Evolutionary conservation across 2,888 invertebrate genomes (phyloP).

Genomic region (Cerceris rybyensis): DNA sequence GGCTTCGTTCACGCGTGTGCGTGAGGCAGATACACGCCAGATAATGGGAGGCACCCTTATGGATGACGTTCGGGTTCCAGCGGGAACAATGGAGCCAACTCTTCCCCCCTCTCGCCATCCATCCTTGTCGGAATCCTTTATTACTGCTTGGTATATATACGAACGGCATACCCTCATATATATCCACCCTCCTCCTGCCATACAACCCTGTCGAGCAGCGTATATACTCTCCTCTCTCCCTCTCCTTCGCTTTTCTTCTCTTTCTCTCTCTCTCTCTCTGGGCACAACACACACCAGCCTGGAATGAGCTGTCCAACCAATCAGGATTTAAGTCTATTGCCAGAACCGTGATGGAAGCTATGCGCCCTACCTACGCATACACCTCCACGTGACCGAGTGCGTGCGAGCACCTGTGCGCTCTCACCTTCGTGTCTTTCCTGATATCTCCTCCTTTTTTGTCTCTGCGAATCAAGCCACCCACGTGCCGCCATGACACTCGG

Average conservation of each 20-base stretch:
- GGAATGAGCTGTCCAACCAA: conserved; percentile 78
- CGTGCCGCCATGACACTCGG: not conserved
- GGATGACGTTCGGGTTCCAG: conserved; percentile 77
- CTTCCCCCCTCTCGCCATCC: conserved; percentile 68
- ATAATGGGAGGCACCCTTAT: conserved; percentile 80
- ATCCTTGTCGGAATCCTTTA: conserved; percentile 81
- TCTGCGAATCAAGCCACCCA: not conserved
- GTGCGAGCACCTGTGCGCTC: conserved; percentile 52
- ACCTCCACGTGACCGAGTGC: conserved; percentile 23
- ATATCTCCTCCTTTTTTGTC: not conserved
- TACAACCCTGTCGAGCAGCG: too few species aligned
- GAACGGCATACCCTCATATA: conserved; percentile 60
- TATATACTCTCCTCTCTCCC: not conserved
- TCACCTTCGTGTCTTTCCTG: not conserved
- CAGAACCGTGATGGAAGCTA: conserved; percentile 72
- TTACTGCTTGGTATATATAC: conserved; percentile 72
- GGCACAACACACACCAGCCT: conserved; percentile 51
- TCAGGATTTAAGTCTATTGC: conserved; percentile 79
- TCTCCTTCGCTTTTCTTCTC: conserved; percentile 1
- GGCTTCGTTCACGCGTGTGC: conserved; percentile 38
- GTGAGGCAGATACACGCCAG: conserved; percentile 69
- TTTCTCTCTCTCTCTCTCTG: conserved; percentile 10
- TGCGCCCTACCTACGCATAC: conserved; percentile 35
- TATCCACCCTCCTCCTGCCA: conserved; percentile 39
- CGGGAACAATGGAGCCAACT: conserved; percentile 78